Evolutionary conservation across 2,113 vertebrate species (phyloP).

Genomic region (Bucco capensis): DNA sequence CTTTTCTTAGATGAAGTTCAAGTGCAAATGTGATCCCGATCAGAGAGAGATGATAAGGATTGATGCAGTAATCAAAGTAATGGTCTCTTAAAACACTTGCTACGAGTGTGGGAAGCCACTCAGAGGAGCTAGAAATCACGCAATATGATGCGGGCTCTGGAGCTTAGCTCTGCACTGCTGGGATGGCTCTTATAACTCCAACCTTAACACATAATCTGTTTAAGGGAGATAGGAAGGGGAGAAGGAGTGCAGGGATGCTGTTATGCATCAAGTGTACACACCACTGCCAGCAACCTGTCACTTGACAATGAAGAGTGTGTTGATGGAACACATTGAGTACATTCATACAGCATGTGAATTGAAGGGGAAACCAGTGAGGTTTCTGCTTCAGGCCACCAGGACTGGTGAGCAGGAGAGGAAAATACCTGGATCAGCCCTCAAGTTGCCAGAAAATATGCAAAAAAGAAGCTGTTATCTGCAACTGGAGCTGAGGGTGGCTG

Average conservation of each 20-base stretch:
- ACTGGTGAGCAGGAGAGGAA: background rate
- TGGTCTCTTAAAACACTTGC: slow-evolving; percentile 4
- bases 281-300: slow-evolving; percentile 47
- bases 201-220: slow-evolving; percentile 27
- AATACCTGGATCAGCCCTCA: background rate
- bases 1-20: background rate
- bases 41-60: background rate
- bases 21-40: background rate
- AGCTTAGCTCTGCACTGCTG: background rate
- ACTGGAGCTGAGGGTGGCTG: background rate
- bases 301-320: background rate
- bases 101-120: background rate
- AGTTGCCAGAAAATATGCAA: background rate
- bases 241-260: slow-evolving; percentile 26
- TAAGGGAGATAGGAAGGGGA: background rate
- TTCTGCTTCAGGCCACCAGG: background rate
- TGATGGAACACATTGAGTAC: background rate
- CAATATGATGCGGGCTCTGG: background rate
- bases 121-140: slow-evolving; percentile 16
- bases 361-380: background rate
- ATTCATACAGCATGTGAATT: background rate
- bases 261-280: slow-evolving; percentile 33
- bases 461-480: background rate
- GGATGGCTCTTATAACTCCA: slow-evolving; percentile 4
- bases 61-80: slow-evolving; percentile 1